Percentiles rank a stretch among this genome's conserved stretches.
Evolutionary conservation across 2,797 vertebrate species (phyloP).

Genomic region (Amblyraja radiata): DNA sequence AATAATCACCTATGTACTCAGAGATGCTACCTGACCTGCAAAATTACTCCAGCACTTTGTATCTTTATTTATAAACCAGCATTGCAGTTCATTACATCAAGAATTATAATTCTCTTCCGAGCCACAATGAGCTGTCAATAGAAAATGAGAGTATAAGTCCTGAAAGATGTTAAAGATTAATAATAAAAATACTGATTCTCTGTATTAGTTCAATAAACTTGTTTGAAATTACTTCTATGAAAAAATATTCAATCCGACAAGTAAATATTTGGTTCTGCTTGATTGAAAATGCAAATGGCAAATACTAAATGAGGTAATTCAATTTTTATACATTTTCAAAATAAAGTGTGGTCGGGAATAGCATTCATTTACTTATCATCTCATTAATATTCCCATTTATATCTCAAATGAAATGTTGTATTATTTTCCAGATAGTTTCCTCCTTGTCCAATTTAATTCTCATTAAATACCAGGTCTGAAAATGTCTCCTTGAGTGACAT

Average conservation of each 20-base stretch:
- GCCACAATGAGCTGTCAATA: background rate
- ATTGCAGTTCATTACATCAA: too few relatives aligned
- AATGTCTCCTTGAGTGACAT: background rate
- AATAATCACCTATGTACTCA: too few relatives aligned
- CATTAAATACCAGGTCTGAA: background rate
- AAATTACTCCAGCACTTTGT: too few relatives aligned
- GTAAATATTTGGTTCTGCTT: background rate
- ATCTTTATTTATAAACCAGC: too few relatives aligned
- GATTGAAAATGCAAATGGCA: background rate
- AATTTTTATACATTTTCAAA: background rate
- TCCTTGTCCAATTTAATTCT: background rate
- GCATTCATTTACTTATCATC: background rate
- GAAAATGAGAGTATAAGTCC: background rate
- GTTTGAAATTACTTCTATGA: background rate
- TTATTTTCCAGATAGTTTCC: background rate
- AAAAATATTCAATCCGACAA: background rate
- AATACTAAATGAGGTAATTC: background rate
- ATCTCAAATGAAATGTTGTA: background rate
- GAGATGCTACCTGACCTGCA: too few relatives aligned
- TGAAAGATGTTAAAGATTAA: background rate
- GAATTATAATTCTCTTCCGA: background rate
- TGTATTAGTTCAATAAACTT: background rate
- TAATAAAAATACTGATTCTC: background rate
- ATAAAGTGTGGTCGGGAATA: background rate
- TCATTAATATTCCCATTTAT: conserved; percentile 9